Base-by-base conservation (phyloP, 2,888 invertebrate species). In the Teleiodes luculella region DNA sequence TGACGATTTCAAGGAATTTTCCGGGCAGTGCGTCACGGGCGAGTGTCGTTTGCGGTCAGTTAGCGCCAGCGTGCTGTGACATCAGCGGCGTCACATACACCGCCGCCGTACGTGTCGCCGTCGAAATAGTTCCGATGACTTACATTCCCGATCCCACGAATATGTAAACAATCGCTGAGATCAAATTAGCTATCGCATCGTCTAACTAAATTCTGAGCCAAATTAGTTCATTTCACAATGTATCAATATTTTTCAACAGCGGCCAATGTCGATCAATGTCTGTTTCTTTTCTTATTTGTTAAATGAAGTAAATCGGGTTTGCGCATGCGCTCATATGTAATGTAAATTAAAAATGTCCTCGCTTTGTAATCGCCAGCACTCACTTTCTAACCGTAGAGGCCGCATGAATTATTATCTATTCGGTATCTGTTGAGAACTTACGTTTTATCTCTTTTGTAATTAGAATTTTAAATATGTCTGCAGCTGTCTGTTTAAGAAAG, bases 101-200 rank as follows among this genome's bases (percentile, higher is more conserved):
- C 66, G 60, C 62, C 61, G 58, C 67, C 68, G 64, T 74, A 78
- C 77, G 76, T 79, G 75, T 75, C 74, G 67, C 61, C 76, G 70
- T 84, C 75, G 74, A 85, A 86, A 87, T 87, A 88, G 84, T 85
- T 64, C 63, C 74, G 77, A 78, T 86, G 81, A 83, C 76, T 78
- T 78, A 80, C 74, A 78, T 72, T 72, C 63, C 59, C 67, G 76
- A 81, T 76, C 77, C 75, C 62, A 60, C 67, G 70, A 67, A 76
- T 68, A 74, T 72, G 74, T 78, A 78, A 82, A 80, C 76, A 82
- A 77, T 79, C 70, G 65, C 67, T 59, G 65, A 55, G 62, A 66
- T 69, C 64, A 59, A 65, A 71, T 51, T 53, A 51, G 51, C 37
- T 14, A 24, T 30, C 48, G 20, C 33, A 37, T 50, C 18, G 47